Evolutionary conservation across 2,113 vertebrate genomes (phyloP).

Genomic region (Bothrops jararaca): DNA sequence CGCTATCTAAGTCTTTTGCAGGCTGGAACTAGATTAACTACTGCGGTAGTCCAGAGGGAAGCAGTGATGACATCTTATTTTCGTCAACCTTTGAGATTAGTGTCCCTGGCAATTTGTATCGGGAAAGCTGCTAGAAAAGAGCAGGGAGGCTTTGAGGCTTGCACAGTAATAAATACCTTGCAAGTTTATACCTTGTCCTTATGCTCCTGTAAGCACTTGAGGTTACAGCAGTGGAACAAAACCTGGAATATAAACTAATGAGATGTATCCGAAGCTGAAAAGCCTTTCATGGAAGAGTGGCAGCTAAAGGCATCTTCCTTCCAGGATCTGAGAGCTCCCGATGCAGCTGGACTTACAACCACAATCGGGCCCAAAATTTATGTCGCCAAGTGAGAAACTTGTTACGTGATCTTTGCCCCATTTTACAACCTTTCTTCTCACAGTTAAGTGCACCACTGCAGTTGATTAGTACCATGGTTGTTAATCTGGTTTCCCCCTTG

Average conservation of each 20-base stretch:
- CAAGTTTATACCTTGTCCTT: not conserved
- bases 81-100: not conserved
- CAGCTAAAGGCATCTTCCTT: not conserved
- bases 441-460: no score
- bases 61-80: slow-evolving; percentile 6
- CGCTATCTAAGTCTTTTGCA: not conserved
- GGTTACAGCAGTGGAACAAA: not conserved
- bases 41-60: slow-evolving; percentile 27
- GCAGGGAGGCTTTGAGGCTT: not conserved
- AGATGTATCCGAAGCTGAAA: not conserved
- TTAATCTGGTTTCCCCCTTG: no score
- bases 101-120: not conserved
- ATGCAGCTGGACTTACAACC: no score
- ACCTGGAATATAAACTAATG: not conserved
- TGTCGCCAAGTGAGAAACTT: no score
- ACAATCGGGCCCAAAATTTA: no score
- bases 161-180: not conserved
- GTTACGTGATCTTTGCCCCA: no score
- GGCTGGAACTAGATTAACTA: not conserved
- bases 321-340: not conserved
- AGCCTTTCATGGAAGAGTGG: not conserved
- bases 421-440: no score
- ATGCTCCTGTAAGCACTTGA: not conserved
- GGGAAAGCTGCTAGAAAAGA: not conserved
- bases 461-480: no score